Conservation (phyloP, 2,888 invertebrate species). For the Synanthedon vespiformis region DNA sequence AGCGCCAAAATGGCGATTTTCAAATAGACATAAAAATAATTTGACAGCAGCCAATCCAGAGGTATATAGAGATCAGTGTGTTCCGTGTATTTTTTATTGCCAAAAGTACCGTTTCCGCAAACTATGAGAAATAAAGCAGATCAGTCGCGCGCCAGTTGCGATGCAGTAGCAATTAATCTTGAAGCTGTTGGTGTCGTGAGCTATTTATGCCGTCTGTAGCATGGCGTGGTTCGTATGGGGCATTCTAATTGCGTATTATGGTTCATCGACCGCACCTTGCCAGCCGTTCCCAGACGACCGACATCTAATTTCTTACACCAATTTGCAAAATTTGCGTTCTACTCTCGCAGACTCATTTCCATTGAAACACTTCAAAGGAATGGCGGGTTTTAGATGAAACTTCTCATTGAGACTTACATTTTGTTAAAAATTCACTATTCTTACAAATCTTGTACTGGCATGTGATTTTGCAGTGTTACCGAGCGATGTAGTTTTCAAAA, state of each 20-base stretch:
- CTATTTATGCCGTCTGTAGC: conserved; percentile 58
- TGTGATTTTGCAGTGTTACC: no score
- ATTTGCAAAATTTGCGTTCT: conserved; percentile 38
- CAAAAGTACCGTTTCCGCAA: conserved; percentile 1
- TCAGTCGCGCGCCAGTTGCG: conserved; percentile 17
- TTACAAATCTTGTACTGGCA: no score
- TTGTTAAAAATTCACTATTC: no score
- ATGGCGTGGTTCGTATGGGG: conserved; percentile 54
- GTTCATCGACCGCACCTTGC: conserved; percentile 54
- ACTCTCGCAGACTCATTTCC: no score
- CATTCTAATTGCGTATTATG: conserved; percentile 68
- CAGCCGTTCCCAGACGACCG: conserved; percentile 36
- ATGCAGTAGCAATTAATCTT: conserved; percentile 51
- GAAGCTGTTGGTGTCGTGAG: conserved; percentile 41
- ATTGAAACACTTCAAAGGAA: no score
- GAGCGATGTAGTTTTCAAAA: no score
- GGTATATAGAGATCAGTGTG: no score
- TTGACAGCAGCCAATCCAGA: no score
- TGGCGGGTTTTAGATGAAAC: no score
- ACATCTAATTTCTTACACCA: conserved; percentile 38
- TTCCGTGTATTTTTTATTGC: not conserved
- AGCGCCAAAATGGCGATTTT: no score
- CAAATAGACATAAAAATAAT: no score
- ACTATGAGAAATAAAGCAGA: not conserved
- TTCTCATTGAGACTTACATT: no score